phyloP scores from a whole-genome alignment of 2,113 vertebrate species.

The Muntiacus muntjak region DNA sequence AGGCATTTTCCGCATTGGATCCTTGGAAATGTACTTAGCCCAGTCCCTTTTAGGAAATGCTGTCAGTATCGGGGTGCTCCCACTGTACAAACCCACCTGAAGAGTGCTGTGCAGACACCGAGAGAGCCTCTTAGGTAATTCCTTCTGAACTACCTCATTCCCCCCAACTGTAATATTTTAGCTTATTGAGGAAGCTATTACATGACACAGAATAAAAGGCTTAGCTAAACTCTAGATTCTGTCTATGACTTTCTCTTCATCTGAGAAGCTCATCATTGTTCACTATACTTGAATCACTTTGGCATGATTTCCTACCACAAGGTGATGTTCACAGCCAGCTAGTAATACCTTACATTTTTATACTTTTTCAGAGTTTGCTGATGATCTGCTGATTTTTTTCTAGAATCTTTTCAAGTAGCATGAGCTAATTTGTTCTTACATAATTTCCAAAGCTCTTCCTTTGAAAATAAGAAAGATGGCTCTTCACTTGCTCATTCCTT shows the following conservation, averaged over 20 bases:
- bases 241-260: neutral
- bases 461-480: neutral
- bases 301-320: neutral
- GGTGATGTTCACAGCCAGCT: neutral
- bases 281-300: neutral
- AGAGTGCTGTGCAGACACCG: neutral
- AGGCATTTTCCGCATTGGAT: neutral
- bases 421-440: conserved; percentile 17
- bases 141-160: neutral
- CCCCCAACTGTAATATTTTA: neutral
- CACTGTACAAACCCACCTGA: neutral
- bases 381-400: neutral
- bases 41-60: neutral
- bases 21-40: neutral
- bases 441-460: neutral
- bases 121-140: neutral
- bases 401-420: neutral
- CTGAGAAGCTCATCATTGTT: neutral
- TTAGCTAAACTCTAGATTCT: neutral
- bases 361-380: conserved; percentile 16
- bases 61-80: neutral
- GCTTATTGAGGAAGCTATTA: neutral
- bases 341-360: neutral
- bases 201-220: neutral
- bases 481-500: neutral